phyloP scores from a whole-genome alignment of 2,888 invertebrate genomes.

The Reticulitermes lucifugus region DNA sequence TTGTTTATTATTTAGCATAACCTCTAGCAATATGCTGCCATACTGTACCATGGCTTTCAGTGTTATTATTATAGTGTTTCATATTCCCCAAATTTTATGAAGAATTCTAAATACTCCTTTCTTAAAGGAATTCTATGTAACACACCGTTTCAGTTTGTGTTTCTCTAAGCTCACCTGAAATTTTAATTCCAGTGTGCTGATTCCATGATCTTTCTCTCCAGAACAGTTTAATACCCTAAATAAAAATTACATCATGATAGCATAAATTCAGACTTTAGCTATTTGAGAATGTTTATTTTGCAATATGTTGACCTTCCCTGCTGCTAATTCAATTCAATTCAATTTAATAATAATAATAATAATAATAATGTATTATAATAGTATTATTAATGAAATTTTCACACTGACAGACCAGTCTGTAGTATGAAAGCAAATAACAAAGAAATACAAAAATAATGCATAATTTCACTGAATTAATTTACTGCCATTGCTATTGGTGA shows the following conservation, averaged over 20 bases:
- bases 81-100: too few relatives aligned
- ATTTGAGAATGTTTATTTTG: neutral
- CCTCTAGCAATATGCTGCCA: constrained; percentile 6
- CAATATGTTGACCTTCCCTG: constrained; percentile 26
- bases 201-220: too few relatives aligned
- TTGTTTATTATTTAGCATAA: neutral
- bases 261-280: constrained; percentile 17
- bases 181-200: too few relatives aligned
- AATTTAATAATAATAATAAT: constrained; percentile 14
- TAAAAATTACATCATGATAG: neutral
- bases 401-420: constrained; percentile 36
- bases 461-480: constrained; percentile 34
- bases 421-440: constrained; percentile 41
- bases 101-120: too few relatives aligned
- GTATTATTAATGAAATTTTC: constrained; percentile 19
- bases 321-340: neutral
- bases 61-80: too few relatives aligned
- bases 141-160: too few relatives aligned
- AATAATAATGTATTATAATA: constrained; percentile 1
- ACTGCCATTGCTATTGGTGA: constrained; percentile 28
- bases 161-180: too few relatives aligned
- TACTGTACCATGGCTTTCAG: neutral
- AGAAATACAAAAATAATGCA: constrained; percentile 10
- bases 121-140: too few relatives aligned
- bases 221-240: neutral